Evolutionary conservation across 2,113 vertebrate species (phyloP).

Genomic region (Leucopsar rothschildi): DNA sequence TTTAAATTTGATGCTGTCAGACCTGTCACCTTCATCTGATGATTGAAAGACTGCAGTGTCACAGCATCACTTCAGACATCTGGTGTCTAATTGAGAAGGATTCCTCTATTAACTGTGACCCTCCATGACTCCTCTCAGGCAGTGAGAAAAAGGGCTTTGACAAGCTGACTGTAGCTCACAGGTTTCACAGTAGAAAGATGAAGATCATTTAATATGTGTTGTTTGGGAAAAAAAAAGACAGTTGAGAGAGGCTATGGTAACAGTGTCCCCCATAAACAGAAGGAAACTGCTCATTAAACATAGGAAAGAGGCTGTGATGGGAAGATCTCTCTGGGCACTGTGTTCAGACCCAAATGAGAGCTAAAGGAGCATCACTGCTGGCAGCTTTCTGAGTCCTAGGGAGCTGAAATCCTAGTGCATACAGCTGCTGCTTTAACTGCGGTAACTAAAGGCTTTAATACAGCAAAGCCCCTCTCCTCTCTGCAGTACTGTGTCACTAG

Average conservation of each 20-base stretch:
- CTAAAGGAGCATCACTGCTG: background rate
- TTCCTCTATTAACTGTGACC: background rate
- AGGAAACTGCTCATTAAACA: background rate
- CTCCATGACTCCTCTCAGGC: background rate
- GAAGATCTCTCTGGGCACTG: background rate
- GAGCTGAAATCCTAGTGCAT: background rate
- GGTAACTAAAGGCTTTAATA: background rate
- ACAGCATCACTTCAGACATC: background rate
- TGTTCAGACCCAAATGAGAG: background rate
- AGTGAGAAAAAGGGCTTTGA: background rate
- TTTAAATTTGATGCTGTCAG: conserved; percentile 1
- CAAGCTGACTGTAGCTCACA: background rate
- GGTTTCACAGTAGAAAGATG: background rate
- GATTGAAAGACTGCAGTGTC: background rate
- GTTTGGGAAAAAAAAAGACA: background rate
- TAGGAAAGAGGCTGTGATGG: background rate
- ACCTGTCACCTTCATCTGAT: background rate
- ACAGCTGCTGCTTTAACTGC: background rate
- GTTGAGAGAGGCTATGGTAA: background rate
- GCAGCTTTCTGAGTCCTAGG: background rate
- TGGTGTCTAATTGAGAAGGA: conserved; percentile 18
- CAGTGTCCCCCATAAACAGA: background rate
- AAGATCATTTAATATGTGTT: background rate
- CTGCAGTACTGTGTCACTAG: background rate
- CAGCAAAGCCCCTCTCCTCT: background rate